Evolutionary conservation across 2,797 vertebrate genomes (phyloP).

Genomic region (Hippoglossus hippoglossus): DNA sequence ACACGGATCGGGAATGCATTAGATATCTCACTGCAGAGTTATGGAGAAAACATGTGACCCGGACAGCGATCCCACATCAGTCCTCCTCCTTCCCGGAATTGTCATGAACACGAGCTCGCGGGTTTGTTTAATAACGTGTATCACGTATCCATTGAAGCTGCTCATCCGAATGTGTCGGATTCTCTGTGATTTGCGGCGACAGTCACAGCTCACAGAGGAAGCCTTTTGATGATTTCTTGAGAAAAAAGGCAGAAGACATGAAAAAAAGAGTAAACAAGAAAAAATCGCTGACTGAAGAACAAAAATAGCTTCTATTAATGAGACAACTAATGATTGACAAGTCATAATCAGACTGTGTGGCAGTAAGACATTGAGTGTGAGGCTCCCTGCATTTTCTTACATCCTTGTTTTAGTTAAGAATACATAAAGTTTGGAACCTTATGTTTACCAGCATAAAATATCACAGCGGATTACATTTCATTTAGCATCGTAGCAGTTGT

Average conservation of each 20-base stretch:
- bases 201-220: conserved; percentile 20
- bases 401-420: conserved; percentile 9
- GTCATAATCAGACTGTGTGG: conserved; percentile 37
- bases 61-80: conserved; percentile 51
- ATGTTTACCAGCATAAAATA: conserved; percentile 36
- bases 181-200: conserved; percentile 57
- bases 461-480: conserved; percentile 45
- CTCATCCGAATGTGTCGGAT: conserved; percentile 50
- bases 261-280: conserved; percentile 3
- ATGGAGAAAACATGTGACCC: conserved; percentile 42
- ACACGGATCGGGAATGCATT: conserved; percentile 52
- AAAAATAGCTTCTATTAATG: conserved; percentile 52
- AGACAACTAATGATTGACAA: conserved; percentile 45
- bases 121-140: conserved; percentile 57
- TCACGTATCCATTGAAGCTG: conserved; percentile 60
- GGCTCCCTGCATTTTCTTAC: conserved; percentile 5
- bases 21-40: conserved; percentile 42
- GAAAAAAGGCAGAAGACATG: conserved; percentile 9
- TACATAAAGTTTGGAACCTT: conserved; percentile 37
- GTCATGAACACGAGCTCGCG: conserved; percentile 30
- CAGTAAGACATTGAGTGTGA: background rate
- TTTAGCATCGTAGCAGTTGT: conserved; percentile 27
- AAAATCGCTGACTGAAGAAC: conserved; percentile 33
- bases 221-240: conserved; percentile 28
- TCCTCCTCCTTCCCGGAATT: conserved; percentile 50